Evolutionary conservation across 1,140 invertebrate genomes (phyloP).

Genomic region (Anastrepha obliqua): DNA sequence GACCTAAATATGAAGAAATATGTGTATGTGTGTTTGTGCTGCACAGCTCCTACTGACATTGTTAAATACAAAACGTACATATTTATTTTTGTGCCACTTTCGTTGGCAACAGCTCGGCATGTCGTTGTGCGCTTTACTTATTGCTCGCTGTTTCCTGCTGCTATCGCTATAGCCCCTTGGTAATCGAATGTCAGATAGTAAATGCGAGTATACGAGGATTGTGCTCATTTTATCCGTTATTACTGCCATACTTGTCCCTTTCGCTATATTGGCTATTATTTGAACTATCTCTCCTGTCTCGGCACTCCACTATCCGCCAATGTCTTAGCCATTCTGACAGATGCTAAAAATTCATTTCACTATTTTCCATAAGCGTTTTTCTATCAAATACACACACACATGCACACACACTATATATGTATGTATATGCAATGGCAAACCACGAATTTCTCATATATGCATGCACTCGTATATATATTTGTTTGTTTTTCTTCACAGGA

Average conservation of each 20-base stretch:
- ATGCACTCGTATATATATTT: background rate
- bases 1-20: background rate
- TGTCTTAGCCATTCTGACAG: slow-evolving; percentile 33
- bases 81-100: background rate
- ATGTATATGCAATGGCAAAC: background rate
- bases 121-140: too few relatives aligned
- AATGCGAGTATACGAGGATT: background rate
- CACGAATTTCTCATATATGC: background rate
- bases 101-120: background rate
- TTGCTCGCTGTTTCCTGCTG: background rate
- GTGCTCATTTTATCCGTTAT: slow-evolving; percentile 28
- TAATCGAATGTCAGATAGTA: slow-evolving; percentile 38
- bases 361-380: slow-evolving; percentile 21
- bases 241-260: background rate
- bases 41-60: background rate
- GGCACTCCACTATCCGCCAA: background rate
- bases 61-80: background rate
- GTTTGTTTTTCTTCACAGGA: slow-evolving; percentile 66
- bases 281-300: background rate
- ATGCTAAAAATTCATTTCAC: slow-evolving; percentile 48
- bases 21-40: background rate
- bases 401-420: background rate
- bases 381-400: background rate
- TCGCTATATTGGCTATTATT: slow-evolving; percentile 7
- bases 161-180: background rate